phyloP scores from a whole-genome alignment of 2,797 vertebrate species.

The Limnodromus scolopaceus region DNA sequence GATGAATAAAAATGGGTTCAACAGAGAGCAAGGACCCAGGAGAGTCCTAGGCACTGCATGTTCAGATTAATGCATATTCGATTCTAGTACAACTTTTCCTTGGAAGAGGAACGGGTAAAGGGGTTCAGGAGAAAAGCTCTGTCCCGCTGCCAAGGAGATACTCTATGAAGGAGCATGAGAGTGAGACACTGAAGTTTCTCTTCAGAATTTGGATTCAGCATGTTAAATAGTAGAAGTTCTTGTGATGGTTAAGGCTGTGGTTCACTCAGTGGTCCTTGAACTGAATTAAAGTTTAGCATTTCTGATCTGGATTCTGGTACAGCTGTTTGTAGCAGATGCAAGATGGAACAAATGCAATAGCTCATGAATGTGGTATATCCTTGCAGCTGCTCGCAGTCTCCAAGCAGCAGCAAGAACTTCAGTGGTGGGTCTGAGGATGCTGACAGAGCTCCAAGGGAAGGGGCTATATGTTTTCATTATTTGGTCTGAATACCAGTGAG shows the following conservation, averaged over 20 bases:
- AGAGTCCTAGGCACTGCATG: not conserved
- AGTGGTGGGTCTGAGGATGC: not conserved
- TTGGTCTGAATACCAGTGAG: not conserved
- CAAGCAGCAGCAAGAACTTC: not conserved
- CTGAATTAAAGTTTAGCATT: not conserved
- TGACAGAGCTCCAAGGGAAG: not conserved
- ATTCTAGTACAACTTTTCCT: not conserved
- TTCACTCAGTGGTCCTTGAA: not conserved
- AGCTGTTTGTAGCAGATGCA: not conserved
- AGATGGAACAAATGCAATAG: not conserved
- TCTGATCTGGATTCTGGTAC: not conserved
- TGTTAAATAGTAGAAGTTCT: not conserved
- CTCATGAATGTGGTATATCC: not conserved
- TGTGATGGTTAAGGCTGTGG: fast-evolving
- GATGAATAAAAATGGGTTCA: conserved; percentile 12
- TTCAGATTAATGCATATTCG: not conserved
- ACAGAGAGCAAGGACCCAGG: not conserved
- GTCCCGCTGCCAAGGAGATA: not conserved
- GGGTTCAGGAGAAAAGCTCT: not conserved
- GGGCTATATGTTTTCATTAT: not conserved
- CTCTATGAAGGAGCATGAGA: not conserved
- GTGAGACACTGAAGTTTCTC: not conserved
- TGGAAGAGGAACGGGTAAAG: not conserved
- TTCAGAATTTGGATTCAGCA: not conserved
- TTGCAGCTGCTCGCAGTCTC: not conserved